Conservation (phyloP, 2,113 vertebrate species). For the Edolisoma coerulescens region DNA sequence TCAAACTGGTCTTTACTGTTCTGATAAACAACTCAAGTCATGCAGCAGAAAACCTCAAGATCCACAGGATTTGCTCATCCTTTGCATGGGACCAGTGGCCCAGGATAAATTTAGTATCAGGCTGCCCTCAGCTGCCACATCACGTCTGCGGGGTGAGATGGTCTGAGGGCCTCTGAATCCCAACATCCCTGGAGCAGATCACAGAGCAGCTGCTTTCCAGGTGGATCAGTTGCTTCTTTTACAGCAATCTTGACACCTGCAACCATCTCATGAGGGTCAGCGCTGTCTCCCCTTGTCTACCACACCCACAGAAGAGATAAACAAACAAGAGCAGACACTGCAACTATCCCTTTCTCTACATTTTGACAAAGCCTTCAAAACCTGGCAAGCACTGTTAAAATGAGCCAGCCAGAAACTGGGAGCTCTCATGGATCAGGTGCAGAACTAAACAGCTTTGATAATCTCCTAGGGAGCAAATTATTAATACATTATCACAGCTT, state of each 20-base stretch:
- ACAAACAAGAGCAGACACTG: not conserved
- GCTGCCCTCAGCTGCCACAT: not conserved
- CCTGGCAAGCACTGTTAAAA: not conserved
- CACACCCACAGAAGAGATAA: not conserved
- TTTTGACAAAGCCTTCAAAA: not conserved
- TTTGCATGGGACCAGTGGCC: not conserved
- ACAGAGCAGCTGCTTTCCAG: not conserved
- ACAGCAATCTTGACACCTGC: not conserved
- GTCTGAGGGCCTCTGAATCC: not conserved
- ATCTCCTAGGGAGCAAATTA: not conserved
- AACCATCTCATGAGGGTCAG: not conserved
- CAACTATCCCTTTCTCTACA: not conserved
- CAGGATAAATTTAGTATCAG: not conserved
- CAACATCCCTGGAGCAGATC: not conserved
- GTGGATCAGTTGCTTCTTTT: not conserved
- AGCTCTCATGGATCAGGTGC: not conserved
- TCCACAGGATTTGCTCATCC: not conserved
- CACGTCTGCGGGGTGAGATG: not conserved
- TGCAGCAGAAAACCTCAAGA: not conserved
- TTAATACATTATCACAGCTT: not conserved
- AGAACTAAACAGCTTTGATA: not conserved
- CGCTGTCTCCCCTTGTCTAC: not conserved
- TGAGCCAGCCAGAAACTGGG: not conserved
- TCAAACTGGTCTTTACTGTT: not conserved
- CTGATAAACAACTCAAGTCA: not conserved